Base-by-base conservation (phyloP, 2,113 vertebrate species). In the Odocoileus hemionus region DNA sequence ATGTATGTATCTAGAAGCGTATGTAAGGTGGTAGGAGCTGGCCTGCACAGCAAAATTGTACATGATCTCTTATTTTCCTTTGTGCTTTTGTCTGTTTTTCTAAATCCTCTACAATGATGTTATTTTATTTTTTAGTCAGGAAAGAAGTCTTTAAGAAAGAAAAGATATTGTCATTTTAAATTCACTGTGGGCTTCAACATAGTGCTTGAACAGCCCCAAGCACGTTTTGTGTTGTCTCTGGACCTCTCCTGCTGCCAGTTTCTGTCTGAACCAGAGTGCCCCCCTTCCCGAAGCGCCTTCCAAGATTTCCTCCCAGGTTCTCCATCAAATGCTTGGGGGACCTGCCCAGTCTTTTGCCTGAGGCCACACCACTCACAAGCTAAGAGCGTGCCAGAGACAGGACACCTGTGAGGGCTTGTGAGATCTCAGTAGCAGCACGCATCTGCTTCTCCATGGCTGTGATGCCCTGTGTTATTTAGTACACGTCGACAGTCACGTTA, bases 401-500 rank as follows among this genome's bases (percentile, higher is more conserved):
- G 3, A 33, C 55, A 60, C 2, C 7, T 39, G 3, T 52, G 33
- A 45, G 47, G 21, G 52, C 23, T 26, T 28, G 17, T 19, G 57
- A 39, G 70, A 45, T 61, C 19, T 57, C 33, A 45, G 14, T 52
- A 8, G 76, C 39, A 5, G 2, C 9, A 19, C 57, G 45, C 16
- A 12, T 39, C 43, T 91, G 14, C 45, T 88, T 7, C 16, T 52
- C 54, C 36, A 2, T 43, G n/a, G 25, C 33, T 47, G 36, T 39
- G 30, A 36, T 7, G 1, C 52, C 25, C n/a, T 28, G 33, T 26
- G 21, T 78, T 89, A 16, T 17, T 67, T 86, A 30, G 92, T 5
- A 43, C 70, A 4, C n/a, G 12, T 36, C 16, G 1, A 28, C 9
- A 45, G 23, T 85, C 55, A 4, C 0, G 0, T 39, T 43, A 76